A percentile compares a stretch with the other conserved stretches of the same genome.
phyloP scores from a whole-genome alignment of 37 sponge, comb jelly and placozoan species.

The Aplysina aerophoba region DNA sequence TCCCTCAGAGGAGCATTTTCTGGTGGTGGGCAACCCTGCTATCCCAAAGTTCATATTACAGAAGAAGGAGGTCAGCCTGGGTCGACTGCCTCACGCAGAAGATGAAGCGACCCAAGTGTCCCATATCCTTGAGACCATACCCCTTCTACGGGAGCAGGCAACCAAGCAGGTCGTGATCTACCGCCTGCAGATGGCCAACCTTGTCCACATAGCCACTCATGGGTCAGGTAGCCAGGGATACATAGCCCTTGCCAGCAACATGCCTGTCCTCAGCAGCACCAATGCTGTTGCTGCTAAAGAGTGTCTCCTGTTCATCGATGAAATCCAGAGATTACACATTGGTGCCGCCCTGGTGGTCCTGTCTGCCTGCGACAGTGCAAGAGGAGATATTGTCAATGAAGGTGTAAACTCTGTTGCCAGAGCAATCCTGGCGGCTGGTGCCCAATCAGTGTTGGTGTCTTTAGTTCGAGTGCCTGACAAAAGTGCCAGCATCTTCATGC shows the following conservation, averaged over 20 bases:
- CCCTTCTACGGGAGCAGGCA: constrained; percentile 66
- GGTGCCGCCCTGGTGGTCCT: constrained; percentile 70
- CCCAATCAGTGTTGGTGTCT: constrained; percentile 72
- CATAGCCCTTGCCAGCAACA: constrained; percentile 54
- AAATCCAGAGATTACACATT: constrained; percentile 64
- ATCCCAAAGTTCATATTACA: constrained; percentile 62
- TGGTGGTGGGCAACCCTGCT: constrained; percentile 73
- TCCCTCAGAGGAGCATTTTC: constrained; percentile 29
- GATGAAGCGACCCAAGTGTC: constrained; percentile 69
- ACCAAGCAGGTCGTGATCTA: constrained; percentile 61
- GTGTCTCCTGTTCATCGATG: constrained; percentile 58
- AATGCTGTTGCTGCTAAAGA: constrained; percentile 24
- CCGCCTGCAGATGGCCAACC: constrained; percentile 58
- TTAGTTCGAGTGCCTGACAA: constrained; percentile 79
- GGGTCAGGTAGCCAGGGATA: constrained; percentile 64
- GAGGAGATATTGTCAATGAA: constrained; percentile 60
- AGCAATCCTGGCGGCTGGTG: constrained; percentile 79
- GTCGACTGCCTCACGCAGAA: constrained; percentile 70
- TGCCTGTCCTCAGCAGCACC: background rate
- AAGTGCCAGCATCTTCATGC: constrained; percentile 74
- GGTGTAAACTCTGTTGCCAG: constrained; percentile 77
- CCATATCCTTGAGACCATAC: constrained; percentile 49
- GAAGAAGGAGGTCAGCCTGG: constrained; percentile 47
- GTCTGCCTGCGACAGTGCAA: constrained; percentile 62
- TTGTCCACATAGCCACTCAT: constrained; percentile 80